Evolutionary conservation across 2,797 vertebrate species (phyloP), one percentile per base, ranked within the genome.

Genomic region (Lacerta viridis): DNA sequence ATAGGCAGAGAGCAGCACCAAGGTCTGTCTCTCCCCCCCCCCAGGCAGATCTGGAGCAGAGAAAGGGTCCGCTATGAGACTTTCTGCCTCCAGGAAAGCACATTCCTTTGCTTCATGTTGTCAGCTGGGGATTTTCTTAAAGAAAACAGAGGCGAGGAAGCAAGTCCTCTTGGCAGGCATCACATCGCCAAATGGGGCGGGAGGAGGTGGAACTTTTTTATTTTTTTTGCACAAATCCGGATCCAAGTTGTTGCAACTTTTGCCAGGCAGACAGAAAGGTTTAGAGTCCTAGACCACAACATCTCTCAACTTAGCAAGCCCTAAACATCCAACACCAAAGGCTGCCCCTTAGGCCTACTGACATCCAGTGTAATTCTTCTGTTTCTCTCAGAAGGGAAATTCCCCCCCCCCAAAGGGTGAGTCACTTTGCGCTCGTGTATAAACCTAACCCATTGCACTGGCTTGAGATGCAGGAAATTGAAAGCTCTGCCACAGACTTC

Each of bases 131-230:
- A 66, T 88, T 87, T 88, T 75, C 50, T 85, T 85, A 85, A 80
- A 89, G 85, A 86, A 89, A 89, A 86, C 71, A 89, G 84, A 89
- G 71, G 36, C 50, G 18, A 43, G 61, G 84, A 80, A 82, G 36
- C 78, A 81, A 81, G 61, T 36, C 69, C 33, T 82, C 66, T 86
- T 82, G 78, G 79, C 88, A 77, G 79, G 71, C 84, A 86, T 39
- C 43, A 59, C 23, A 5, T 36, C 29, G 27, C 88, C 88, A 89
- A 71, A 89, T 82, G 88, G 59, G 46, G 77, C 75, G 78, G 78
- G 84, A 89, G 84, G 79, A 82, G 79, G 72, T 59, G n/a, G 61
- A 86, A 77, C 69, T 77, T 89, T 64, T 89, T 85, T 41, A 15
- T 13, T 55, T 55, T 55, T 3, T 55, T 55, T 89, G 84, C 71